phyloP scores from a whole-genome alignment of 2,797 vertebrate genomes.

The Urocyon cinereoargenteus region DNA sequence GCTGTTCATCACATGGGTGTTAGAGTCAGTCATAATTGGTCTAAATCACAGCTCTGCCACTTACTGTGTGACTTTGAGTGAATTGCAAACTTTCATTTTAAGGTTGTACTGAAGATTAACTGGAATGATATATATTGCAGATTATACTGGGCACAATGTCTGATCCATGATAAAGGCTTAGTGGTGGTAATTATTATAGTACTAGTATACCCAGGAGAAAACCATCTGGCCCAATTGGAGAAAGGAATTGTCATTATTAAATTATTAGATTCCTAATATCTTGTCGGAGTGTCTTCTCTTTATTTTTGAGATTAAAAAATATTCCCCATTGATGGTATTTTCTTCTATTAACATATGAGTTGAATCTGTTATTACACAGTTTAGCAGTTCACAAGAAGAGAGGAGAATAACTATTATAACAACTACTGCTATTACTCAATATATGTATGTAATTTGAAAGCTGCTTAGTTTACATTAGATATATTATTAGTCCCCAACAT shows the following conservation, averaged over 20 bases:
- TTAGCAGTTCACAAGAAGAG: background rate
- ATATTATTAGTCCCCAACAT: background rate
- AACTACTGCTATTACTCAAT: background rate
- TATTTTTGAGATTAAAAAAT: slow-evolving; percentile 25
- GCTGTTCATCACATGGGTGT: background rate
- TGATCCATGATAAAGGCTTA: background rate
- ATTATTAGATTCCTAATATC: background rate
- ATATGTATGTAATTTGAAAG: background rate
- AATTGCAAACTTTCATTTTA: background rate
- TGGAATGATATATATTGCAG: background rate
- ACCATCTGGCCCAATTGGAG: background rate
- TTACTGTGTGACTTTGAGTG: background rate
- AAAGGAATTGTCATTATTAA: slow-evolving; percentile 3
- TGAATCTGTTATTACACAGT: background rate
- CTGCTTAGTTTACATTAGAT: background rate
- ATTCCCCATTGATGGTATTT: background rate
- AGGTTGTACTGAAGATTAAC: background rate
- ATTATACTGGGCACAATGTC: background rate
- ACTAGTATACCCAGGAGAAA: background rate
- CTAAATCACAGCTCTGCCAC: background rate
- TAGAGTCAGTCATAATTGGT: background rate
- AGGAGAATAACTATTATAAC: slow-evolving; percentile 14
- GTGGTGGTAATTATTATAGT: background rate
- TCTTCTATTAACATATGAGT: background rate
- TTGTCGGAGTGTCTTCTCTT: background rate